phyloP scores from a whole-genome alignment of 2,888 invertebrate species.

The Camptogramma bilineatum region DNA sequence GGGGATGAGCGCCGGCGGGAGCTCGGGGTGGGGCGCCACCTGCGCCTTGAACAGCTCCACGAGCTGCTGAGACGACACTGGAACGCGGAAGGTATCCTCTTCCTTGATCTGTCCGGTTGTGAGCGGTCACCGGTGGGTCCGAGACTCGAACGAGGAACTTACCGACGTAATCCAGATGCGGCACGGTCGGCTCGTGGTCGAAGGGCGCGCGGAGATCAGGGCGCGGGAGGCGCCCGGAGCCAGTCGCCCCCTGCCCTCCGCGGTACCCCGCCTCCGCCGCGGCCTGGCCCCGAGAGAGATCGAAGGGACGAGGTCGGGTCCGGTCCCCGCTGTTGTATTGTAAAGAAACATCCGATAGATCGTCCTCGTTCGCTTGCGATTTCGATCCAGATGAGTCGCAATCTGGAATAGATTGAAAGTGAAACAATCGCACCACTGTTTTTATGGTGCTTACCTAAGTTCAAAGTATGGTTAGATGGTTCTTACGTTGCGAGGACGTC shows the following conservation, averaged over 20 bases:
- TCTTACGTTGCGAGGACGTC: background rate
- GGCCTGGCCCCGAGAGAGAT: background rate
- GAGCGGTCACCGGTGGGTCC: background rate
- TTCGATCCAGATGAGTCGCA: background rate
- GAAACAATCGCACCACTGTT: background rate
- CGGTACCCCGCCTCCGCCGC: background rate
- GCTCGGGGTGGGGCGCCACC: constrained; percentile 52
- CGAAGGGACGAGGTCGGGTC: background rate
- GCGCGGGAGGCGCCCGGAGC: constrained; percentile 7
- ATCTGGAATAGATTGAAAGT: background rate
- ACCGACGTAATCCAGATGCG: constrained; percentile 33
- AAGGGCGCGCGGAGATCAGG: constrained; percentile 1
- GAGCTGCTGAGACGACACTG: constrained; percentile 60
- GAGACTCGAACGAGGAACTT: background rate
- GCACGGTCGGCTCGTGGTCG: constrained; percentile 26
- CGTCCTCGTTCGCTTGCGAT: background rate
- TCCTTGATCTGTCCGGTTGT: background rate
- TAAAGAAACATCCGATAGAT: background rate
- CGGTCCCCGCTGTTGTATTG: background rate
- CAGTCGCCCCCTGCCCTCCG: background rate
- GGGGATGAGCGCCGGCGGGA: constrained; percentile 64
- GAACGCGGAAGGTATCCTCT: background rate
- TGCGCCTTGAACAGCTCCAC: constrained; percentile 63
- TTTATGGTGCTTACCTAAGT: background rate
- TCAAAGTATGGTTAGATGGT: background rate